phyloP scores from a whole-genome alignment of 2,797 vertebrate species.

The Tapera naevia region DNA sequence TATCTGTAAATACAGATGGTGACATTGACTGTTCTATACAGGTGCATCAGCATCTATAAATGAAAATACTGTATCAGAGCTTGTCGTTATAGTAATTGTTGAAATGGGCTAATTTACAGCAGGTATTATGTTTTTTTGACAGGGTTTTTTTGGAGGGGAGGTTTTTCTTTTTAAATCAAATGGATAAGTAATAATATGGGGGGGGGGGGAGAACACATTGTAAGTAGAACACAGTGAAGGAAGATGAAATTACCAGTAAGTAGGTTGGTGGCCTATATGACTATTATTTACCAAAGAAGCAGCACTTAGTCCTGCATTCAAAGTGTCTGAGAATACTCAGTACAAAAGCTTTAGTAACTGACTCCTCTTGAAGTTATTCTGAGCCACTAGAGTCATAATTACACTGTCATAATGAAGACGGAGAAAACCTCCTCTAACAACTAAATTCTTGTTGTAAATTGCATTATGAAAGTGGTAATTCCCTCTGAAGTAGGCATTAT shows the following conservation, averaged over 20 bases:
- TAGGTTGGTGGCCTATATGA: neutral
- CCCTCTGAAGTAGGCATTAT: neutral
- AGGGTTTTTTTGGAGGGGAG: no score
- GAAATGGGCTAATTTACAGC: neutral
- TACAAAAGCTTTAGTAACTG: constrained; percentile 41
- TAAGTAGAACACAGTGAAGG: neutral
- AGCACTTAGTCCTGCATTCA: neutral
- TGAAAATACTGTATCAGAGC: neutral
- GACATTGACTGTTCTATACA: neutral
- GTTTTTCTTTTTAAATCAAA: neutral
- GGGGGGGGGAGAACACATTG: no score
- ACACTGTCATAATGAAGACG: constrained; percentile 59
- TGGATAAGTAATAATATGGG: neutral
- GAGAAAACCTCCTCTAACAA: neutral
- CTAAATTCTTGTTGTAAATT: constrained; percentile 1
- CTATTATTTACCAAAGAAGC: neutral
- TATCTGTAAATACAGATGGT: neutral
- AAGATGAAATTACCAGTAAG: neutral
- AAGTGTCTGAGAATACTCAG: constrained; percentile 29
- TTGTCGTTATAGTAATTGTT: neutral
- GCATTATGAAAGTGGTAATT: neutral
- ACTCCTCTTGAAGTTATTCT: constrained; percentile 38
- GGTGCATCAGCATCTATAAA: neutral
- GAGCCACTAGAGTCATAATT: constrained; percentile 55
- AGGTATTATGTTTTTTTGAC: neutral